These are phyloP conservation scores for Vireo griseus DNA, from an alignment of 2,797 vertebrate species.

Conservation along the genomic window DNA sequence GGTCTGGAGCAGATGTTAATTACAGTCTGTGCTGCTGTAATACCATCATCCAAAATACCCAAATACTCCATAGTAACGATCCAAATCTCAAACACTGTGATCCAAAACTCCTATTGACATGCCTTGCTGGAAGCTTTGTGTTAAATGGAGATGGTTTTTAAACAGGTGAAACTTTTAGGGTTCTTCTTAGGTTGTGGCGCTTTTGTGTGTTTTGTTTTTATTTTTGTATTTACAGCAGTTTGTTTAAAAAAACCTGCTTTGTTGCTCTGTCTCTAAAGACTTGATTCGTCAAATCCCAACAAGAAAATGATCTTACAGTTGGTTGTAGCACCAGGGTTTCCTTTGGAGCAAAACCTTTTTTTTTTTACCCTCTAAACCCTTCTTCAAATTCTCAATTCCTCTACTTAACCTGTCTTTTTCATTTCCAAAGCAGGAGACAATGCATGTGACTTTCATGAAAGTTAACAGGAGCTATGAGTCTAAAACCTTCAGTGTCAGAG, in stretches of 20 bases:
- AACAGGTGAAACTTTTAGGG: not conserved
- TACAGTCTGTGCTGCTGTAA: not conserved
- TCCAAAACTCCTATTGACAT: not conserved
- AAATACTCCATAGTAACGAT: not conserved
- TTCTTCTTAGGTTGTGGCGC: not conserved
- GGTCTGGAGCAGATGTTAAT: not conserved
- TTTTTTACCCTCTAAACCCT: not conserved
- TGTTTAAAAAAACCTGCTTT: fast-evolving
- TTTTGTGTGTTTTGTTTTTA: not conserved
- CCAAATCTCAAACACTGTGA: not conserved
- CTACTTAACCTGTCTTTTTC: not conserved
- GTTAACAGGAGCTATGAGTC: not conserved
- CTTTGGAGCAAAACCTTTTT: not conserved
- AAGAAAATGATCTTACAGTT: not conserved
- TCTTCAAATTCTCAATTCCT: not conserved
- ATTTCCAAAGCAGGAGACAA: not conserved
- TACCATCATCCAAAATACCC: not conserved
- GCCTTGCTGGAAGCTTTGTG: not conserved
- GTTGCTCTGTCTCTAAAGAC: not conserved
- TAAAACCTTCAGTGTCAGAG: not conserved
- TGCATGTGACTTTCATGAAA: not conserved
- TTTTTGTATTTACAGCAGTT: not conserved
- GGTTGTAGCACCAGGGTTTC: not conserved
- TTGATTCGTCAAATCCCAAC: not conserved
- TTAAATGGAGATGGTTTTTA: not conserved